Evolutionary conservation across 2,888 invertebrate genomes (phyloP), one percentile per base, ranked within the genome.

Genomic region (Serripes groenlandicus): DNA sequence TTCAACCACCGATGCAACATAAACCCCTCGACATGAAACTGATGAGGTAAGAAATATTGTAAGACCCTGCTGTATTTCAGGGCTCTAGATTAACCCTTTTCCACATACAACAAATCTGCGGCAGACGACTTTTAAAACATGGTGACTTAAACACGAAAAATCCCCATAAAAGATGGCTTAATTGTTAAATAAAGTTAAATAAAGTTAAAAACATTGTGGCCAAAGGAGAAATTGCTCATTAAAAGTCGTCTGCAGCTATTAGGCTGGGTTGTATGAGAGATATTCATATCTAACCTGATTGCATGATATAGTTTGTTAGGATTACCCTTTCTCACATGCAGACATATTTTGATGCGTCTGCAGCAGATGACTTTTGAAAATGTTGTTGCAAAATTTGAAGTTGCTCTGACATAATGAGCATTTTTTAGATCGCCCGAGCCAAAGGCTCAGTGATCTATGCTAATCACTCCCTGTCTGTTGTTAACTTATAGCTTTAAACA

Each of bases 1-100:
- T 96, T 76, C 98, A 99, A 95, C 99, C 99, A 18, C 97, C 97
- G 1, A 92, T 92, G 18, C 95, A 96, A n/a, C 95, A 96, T 75
- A 96, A 96, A 89, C 97, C 98, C 7, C 95, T 99, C 76, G 97
- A 98, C 92, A 99, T 99, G 98, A 96, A 97, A 75, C 96, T 99
- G 0, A 98, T 99, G 96, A 96, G 95, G 95, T 95, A 88, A 75
- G 70, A 32, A 35, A 58, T 72, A 37, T 1, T 49, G 49, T 49
- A 42, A 42, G 42, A 42, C 15, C 42, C 9, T 11, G 15, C 7
- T 42, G 7, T 42, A 42, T 42, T 42, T 42, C 42, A 42, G 7
- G 15, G 49, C 49, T 49, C 7, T 21, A 49, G 21, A 49, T 21
- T 49, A 5, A 5, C 3, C 7, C 49, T 49, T 5, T 49, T 21